Base-by-base conservation (phyloP, 2,113 vertebrate species). In the Oxyruncus cristatus region DNA sequence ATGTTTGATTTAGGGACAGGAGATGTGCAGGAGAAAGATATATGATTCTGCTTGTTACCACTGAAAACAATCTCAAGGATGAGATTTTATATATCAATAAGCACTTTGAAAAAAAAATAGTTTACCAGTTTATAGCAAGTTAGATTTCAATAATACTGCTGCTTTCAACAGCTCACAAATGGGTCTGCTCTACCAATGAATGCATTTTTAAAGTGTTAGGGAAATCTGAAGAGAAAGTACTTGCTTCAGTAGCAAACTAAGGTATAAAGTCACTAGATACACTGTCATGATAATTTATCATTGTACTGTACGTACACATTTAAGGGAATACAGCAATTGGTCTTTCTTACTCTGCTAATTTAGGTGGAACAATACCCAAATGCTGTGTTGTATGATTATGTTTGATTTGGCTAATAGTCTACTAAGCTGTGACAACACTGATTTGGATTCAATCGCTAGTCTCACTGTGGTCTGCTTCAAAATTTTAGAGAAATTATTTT, bases 261-360 rank as follows among this genome's bases (percentile, higher is more conserved):
- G 35, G 18, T 20, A 42, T 42, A 55, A 68, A 68, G 39, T 2
- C 22, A 23, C 63, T 37, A 73, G 14, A 14, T 77, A 27, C 8
- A 5, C 14, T 26, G 5, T 68, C 73, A 30, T 26, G 23, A 3
- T 85, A 49, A 47, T 61, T 62, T 53, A 7, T 53, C 0, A 0
- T 42, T 82, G 11, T 53, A 33, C 11, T 55, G 7, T 76, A 16
- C 26, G 9, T 70, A 65, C 23, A 30, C 4, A 20, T 58, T 85
- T 58, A 61, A 62, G 14, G 3, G 26, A 80, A 15, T 61, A 22
- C 10, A 73, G 12, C 28, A n/a, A 16, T 79, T 75, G 14, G 8
- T 55, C n/a, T 75, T 86, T 55, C 10, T 67, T 88, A 18, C 20
- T 62, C 24, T 83, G 26, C 22, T 87, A 37, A 42, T 71, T 65